Base-by-base conservation (phyloP, 2,113 vertebrate species). In the Scopus umbretta region DNA sequence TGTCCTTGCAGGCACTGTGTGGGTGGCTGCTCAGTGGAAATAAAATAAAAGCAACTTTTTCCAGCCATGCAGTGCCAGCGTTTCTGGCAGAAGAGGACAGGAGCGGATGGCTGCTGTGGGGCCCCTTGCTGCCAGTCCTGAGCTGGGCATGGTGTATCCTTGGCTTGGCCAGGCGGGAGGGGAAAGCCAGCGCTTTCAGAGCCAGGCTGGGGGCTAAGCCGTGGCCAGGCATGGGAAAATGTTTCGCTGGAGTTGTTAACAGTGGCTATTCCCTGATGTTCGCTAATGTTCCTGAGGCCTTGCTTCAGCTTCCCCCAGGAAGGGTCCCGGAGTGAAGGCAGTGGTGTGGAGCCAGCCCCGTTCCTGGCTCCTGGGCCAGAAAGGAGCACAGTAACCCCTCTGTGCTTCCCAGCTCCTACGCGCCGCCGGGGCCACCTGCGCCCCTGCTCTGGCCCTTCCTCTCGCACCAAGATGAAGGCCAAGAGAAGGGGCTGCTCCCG, bases 1-100 rank as follows among this genome's bases (percentile, higher is more conserved):
- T 52, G 21, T 43, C 38, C 67, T 80, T 3, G 1, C 0, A 0
- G 40, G 47, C 49, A 55, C 4, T 3, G 59, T 2, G 13, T 55
- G 16, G 18, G 20, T 40, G 13, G 16, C 18, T 70, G 55, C 15
- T 62, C 38, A 58, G 59, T 53, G 26, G 27, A 70, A 76, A 36
- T 32, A n/a, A 86, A 49, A 73, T 7, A 56, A 92, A 67, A 65
- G 30, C 30, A 53, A 56, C 53, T 49, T 65, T 88, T 58, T 34
- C 74, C 59, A 72, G 15, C 25, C 43, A 22, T 9, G 11, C 27
- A 21, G 40, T 17, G 34, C 34, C 66, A 71, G 34, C 2, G 8
- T 43, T 85, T 47, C 20, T n/a, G 78, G 36, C 13, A 68, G 87
- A 36, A 74, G 38, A 81, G 25, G 17, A 55, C 29, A 43, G 59